phyloP scores from a whole-genome alignment of 2,888 invertebrate species.

The Trissoscelio sp. region DNA sequence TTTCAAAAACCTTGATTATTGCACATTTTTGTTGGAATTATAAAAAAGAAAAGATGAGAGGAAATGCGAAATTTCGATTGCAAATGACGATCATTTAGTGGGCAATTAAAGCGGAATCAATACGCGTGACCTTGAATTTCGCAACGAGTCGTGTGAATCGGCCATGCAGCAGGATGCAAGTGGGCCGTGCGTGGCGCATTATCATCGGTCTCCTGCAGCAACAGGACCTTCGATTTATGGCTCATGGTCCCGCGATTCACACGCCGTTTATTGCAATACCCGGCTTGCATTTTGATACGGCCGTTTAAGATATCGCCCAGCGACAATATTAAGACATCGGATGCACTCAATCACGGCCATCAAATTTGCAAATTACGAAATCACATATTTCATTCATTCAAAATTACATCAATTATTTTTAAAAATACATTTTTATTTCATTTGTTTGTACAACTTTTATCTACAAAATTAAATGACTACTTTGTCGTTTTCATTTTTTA shows the following conservation, averaged over 20 bases:
- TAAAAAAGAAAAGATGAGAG: constrained; percentile 13
- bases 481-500: no score
- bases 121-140: constrained; percentile 67
- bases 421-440: no score
- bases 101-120: constrained; percentile 67
- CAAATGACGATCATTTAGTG: constrained; percentile 44
- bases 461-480: no score
- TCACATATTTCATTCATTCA: no score
- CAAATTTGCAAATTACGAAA: no score
- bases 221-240: constrained; percentile 72
- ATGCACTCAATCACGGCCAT: constrained; percentile 43
- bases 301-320: constrained; percentile 28
- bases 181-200: constrained; percentile 70
- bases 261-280: constrained; percentile 57
- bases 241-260: constrained; percentile 70
- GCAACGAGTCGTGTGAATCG: constrained; percentile 65
- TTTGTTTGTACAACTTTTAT: no score
- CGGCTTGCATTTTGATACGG: constrained; percentile 55
- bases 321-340: constrained; percentile 47
- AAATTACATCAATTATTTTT: not conserved
- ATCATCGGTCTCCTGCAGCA: constrained; percentile 66
- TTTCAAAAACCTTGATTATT: not conserved
- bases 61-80: constrained; percentile 45
- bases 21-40: not conserved
- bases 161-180: constrained; percentile 68